These are phyloP conservation scores for Daboia siamensis DNA, from an alignment of 2,113 vertebrate genomes.

Conservation along the genomic window DNA sequence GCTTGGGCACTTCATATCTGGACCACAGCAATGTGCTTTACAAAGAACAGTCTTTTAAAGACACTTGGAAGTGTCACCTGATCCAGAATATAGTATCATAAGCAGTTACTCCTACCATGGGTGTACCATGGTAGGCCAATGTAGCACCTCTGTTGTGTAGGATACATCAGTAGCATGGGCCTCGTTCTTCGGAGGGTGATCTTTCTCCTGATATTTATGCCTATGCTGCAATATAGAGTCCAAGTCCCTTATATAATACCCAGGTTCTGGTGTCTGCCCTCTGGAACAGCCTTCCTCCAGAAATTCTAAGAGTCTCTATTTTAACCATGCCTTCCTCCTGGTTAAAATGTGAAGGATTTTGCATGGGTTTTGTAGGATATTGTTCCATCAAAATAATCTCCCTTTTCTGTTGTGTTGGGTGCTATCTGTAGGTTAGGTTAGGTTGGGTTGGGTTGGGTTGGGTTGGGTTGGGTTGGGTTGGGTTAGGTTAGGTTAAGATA, in stretches of 20 bases:
- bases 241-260: neutral
- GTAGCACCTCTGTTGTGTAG: neutral
- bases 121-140: neutral
- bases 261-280: neutral
- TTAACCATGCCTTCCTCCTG: neutral
- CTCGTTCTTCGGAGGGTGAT: neutral
- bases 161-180: neutral
- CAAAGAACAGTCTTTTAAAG: neutral
- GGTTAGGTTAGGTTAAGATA: too few species aligned
- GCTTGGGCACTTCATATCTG: neutral
- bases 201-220: neutral
- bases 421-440: neutral
- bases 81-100: neutral
- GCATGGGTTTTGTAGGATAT: neutral
- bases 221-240: neutral
- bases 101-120: neutral
- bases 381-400: neutral
- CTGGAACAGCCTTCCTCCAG: neutral
- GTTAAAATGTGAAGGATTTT: neutral
- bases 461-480: too few species aligned
- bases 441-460: too few species aligned
- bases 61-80: neutral
- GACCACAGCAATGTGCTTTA: neutral
- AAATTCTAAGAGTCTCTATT: neutral
- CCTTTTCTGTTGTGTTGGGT: neutral